Evolutionary conservation across 2,113 vertebrate genomes (phyloP), one percentile per base, ranked within the genome.

Genomic region (Scatophagus argus): DNA sequence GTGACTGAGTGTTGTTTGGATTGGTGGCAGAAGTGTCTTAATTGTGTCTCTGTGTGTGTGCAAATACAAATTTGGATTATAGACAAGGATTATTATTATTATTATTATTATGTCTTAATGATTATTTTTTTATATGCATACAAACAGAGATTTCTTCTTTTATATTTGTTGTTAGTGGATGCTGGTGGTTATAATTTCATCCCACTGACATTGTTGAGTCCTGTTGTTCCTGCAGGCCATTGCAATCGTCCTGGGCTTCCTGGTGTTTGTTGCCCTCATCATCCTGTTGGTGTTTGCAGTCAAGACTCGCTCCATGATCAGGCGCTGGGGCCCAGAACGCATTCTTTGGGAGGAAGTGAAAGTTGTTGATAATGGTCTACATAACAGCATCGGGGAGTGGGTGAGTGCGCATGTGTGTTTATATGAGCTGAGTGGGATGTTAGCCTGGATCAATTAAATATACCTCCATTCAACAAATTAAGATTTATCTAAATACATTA

Each of bases 231-330:
- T 60, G 25, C 80, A 97, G 97, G 96, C 94, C 49, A 94, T 98
- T 61, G 97, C 97, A 1, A 95, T 97, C n/a, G 94, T 97, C 5
- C 78, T 97, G 69, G 96, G 96, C 2, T 95, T 97, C 89, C 75
- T 97, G 87, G 91, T 97, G 60, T 87, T 93, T 12, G 68, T 96
- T 21, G 96, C 86, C 64, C 93, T 98, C 86, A 96, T 96, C 91
- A 94, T 97, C 87, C 93, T 97, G 27, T 93, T 97, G 78, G 95
- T 97, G 81, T 98, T 96, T 87, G 95, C 96, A 3, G 94, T 95
- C 52, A 96, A 91, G 89, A 97, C 96, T 19, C 94, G 97, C 71
- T 81, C 88, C 32, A 91, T 92, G 85, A 96, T 98, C 58, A 82
- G 92, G 31, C 83, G 31, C 2, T 96, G 95, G 88, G 96, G 96